Evolutionary conservation across 2,888 invertebrate genomes (phyloP), one percentile per base, ranked within the genome.

Genomic region (Chrysolina oricalcia): DNA sequence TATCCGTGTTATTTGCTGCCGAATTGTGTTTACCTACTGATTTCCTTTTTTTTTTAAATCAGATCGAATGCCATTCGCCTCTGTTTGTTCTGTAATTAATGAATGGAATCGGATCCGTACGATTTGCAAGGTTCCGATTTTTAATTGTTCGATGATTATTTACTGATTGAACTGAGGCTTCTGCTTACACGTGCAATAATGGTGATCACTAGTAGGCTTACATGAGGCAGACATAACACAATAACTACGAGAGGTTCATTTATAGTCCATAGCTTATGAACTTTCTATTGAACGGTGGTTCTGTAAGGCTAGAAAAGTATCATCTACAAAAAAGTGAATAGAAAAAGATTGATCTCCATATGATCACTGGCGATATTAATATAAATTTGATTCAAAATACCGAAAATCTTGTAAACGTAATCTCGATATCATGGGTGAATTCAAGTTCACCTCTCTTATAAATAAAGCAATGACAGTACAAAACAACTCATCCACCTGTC

Each of bases 21-120:
- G 27, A 59, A 35, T 59, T 59, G n/a, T 59, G 59, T 59, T 59
- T 59, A 59, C n/a, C 59, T 27, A 23, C 59, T 59, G 15, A 27
- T 27, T 59, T 23, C 6, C 56, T 13, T 56, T 59, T 59, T 23
- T 56, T 13, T 56, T 15, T 15, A 15, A 11, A 27, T 19, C 53
- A 53, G 19, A 53, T 53, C 53, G 13, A 21, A 53, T 53, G 53
- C 21, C 21, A 53, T 13, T 21, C 19, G 53, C 19, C 11, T 53
- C 53, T 53, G 53, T 53, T 53, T 53, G 53, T 53, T 53, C 53
- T 10, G 21, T 21, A 53, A 9, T 13, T 21, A 53, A 53, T 23
- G 11, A 19, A 21, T 53, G 21, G 10, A 53, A 11, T 53, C 19
- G 21, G 53, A 21, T 21, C 10, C 17, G 10, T 53, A 53, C 50